Base-by-base conservation (phyloP, 2,113 vertebrate genomes). In the Pardalotus punctatus region DNA sequence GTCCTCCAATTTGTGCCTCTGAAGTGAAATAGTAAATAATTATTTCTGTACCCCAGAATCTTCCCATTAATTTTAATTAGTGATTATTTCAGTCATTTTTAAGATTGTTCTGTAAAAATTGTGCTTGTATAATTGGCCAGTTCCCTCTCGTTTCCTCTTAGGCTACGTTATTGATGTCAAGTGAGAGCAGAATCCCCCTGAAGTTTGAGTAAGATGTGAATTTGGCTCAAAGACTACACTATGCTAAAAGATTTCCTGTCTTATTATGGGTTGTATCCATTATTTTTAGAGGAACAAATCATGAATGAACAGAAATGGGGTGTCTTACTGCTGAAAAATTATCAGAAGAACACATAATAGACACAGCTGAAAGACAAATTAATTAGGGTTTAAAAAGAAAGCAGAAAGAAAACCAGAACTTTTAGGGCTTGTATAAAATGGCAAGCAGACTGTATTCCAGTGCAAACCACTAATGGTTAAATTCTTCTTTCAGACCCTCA, bases 1-100 rank as follows among this genome's bases (percentile, higher is more conserved):
- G 7, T 65, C 24, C 25, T 74, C 9, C 17, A 28, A n/a, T 71
- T 83, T 1, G 12, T 91, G 18, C 27, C 43, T 91, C 76, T 86
- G 17, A 81, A 84, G 6, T 60, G 40, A 88, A 86, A 48, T 19
- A 58, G 43, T 78, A 83, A 88, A 84, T 42, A 62, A 69, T 53
- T 87, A 76, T 48, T 91, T 82, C 45, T 80, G 11, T 82, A 77
- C 11, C 38, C 16, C 35, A 71, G 56, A 91, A 53, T 62, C 51
- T 95, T 90, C 33, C 54, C 9, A 72, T 77, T 90, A 60, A 48
- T 85, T 70, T 93, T 87, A 16, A 64, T 87, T 91, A 86, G 88
- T 73, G 18, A 69, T 88, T 89, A 81, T 73, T 91, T 95, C 36
- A 92, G n/a, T 67, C 40, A 84, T 42, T 81, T 92, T 93, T 77